phyloP scores from a whole-genome alignment of 2,888 invertebrate genomes.

The Busseola fusca region DNA sequence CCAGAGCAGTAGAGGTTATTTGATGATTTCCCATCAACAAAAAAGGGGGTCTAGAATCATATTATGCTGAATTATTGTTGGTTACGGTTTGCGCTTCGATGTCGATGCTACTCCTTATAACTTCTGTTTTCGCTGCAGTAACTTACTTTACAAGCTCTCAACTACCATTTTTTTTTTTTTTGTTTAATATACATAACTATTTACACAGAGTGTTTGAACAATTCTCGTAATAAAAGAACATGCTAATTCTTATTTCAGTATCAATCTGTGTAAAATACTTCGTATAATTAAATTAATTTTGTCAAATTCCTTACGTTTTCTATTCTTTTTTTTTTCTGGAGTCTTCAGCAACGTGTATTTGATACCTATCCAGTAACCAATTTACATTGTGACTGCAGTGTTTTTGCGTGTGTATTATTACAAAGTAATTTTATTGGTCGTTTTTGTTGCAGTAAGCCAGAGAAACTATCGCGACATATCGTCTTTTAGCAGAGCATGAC shows the following conservation, averaged over 20 bases:
- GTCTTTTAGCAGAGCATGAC: conserved; percentile 84
- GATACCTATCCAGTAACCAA: neutral
- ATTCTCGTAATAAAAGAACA: neutral
- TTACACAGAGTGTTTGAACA: neutral
- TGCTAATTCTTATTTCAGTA: neutral
- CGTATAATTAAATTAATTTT: no score
- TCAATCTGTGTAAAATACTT: neutral
- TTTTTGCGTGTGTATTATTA: neutral
- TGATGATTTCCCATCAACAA: no score
- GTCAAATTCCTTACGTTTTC: no score
- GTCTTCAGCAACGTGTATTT: no score
- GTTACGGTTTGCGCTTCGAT: no score
- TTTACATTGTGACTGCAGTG: neutral
- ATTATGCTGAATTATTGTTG: no score
- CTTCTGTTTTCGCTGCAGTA: neutral
- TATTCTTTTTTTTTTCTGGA: no score
- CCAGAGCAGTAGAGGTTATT: no score
- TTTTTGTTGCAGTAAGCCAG: conserved; percentile 80
- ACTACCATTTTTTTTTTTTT: neutral
- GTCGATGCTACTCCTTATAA: no score
- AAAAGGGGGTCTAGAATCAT: no score
- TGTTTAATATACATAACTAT: no score
- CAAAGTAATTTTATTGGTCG: neutral
- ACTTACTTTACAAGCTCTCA: neutral
- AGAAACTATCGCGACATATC: conserved; percentile 81